These are phyloP conservation scores for Balanococcus diminutus DNA, from an alignment of 2,888 invertebrate species.

Conservation along the genomic window DNA sequence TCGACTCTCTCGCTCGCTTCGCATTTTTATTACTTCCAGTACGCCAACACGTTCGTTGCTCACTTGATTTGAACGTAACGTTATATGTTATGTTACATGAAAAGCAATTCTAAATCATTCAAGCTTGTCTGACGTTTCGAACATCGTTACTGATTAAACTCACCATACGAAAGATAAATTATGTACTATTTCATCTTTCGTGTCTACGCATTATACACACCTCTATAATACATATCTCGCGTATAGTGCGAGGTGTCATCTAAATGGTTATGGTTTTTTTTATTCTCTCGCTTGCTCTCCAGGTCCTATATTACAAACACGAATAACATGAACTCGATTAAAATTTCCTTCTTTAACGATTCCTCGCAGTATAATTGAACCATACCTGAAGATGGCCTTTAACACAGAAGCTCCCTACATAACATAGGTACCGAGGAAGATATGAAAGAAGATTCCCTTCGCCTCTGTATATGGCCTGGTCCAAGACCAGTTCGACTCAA, in stretches of 20 bases:
- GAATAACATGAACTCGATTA: neutral
- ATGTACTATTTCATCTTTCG: conserved; percentile 13
- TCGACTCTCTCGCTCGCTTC: neutral
- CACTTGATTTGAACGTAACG: too few species aligned
- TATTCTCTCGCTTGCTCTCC: neutral
- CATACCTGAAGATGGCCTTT: neutral
- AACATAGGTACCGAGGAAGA: too few species aligned
- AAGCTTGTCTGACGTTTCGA: neutral
- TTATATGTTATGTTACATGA: neutral
- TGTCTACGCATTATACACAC: conserved; percentile 5
- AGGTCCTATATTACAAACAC: neutral
- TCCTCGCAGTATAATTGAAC: neutral
- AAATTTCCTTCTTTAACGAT: neutral
- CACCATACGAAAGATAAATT: neutral
- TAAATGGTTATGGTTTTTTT: neutral
- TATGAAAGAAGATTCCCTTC: neutral
- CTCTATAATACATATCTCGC: neutral
- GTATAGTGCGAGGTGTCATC: neutral
- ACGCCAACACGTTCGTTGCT: neutral
- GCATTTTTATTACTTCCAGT: conserved; percentile 27
- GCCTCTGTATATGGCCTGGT: too few species aligned
- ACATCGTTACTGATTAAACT: neutral
- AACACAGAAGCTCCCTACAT: conserved; percentile 1
- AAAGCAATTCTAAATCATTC: conserved; percentile 48
- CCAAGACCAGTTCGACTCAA: neutral